A percentile compares a stretch with the other conserved stretches of the same genome.
phyloP scores from a whole-genome alignment of 2,888 invertebrate genomes.

The Hedya salicella region DNA sequence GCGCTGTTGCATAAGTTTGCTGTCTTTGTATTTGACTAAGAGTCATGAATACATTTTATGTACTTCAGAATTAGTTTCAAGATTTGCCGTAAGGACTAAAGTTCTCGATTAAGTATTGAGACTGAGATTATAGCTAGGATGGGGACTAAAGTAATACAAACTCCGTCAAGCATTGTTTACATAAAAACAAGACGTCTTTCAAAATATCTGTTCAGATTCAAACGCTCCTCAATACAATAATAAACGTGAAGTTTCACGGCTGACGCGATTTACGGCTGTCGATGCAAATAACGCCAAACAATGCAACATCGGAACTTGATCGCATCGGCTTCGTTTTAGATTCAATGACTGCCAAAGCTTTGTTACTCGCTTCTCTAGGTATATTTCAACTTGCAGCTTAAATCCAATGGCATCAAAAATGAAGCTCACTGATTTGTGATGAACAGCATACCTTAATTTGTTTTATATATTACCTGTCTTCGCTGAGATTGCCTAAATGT shows the following conservation, averaged over 20 bases:
- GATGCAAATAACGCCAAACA: neutral
- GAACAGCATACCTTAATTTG: no score
- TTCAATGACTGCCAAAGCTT: constrained; percentile 2
- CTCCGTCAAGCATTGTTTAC: no score
- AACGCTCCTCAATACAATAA: neutral
- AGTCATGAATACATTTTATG: no score
- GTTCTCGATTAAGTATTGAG: no score
- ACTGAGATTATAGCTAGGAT: neutral
- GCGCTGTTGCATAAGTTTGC: neutral
- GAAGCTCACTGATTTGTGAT: no score
- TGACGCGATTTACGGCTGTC: constrained; percentile 9
- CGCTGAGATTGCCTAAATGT: no score
- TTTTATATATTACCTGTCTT: no score
- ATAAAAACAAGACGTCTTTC: no score
- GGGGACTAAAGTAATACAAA: no score
- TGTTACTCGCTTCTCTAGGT: neutral
- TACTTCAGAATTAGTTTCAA: no score
- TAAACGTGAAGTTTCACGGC: neutral
- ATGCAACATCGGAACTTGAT: neutral
- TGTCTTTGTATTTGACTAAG: neutral
- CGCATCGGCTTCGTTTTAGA: neutral
- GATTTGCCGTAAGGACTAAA: no score
- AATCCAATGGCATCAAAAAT: neutral
- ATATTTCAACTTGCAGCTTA: neutral
- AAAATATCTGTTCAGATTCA: neutral